Conservation (phyloP, 1,140 invertebrate species). For the Caerostris extrusa region DNA sequence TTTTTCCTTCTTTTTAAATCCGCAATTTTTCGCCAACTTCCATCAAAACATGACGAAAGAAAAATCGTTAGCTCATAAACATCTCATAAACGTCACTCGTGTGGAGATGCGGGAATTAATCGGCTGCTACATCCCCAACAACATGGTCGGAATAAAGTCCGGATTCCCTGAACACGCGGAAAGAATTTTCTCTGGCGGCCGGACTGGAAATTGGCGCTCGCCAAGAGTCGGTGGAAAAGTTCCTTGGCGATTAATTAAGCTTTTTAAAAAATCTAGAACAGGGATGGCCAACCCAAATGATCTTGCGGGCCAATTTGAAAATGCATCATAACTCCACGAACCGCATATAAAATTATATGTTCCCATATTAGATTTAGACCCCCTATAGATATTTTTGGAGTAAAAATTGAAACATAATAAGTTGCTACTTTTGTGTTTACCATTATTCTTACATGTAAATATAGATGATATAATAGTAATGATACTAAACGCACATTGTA, state of each 20-base stretch:
- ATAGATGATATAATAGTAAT: too few relatives aligned
- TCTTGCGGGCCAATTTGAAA: too few relatives aligned
- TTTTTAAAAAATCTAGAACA: too few relatives aligned
- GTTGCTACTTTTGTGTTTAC: too few relatives aligned
- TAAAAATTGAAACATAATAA: too few relatives aligned
- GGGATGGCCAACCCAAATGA: too few relatives aligned
- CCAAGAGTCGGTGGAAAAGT: neutral
- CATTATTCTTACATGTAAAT: too few relatives aligned
- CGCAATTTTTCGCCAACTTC: neutral
- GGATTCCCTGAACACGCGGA: neutral
- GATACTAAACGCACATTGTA: too few relatives aligned
- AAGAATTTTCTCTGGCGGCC: constrained; percentile 37
- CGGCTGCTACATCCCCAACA: constrained; percentile 16
- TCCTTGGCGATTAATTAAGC: neutral
- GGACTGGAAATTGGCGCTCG: constrained; percentile 25
- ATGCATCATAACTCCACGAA: too few relatives aligned
- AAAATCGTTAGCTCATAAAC: constrained; percentile 23
- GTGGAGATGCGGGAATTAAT: constrained; percentile 9
- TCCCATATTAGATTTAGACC: too few relatives aligned
- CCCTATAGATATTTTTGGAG: too few relatives aligned
- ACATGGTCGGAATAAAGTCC: constrained; percentile 41
- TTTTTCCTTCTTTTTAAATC: neutral
- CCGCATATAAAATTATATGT: too few relatives aligned
- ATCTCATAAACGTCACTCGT: constrained; percentile 25
- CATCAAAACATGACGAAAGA: neutral